Evolutionary conservation across 2,797 vertebrate genomes (phyloP), one percentile per base, ranked within the genome.

Genomic region (Sebastes iracundus): DNA sequence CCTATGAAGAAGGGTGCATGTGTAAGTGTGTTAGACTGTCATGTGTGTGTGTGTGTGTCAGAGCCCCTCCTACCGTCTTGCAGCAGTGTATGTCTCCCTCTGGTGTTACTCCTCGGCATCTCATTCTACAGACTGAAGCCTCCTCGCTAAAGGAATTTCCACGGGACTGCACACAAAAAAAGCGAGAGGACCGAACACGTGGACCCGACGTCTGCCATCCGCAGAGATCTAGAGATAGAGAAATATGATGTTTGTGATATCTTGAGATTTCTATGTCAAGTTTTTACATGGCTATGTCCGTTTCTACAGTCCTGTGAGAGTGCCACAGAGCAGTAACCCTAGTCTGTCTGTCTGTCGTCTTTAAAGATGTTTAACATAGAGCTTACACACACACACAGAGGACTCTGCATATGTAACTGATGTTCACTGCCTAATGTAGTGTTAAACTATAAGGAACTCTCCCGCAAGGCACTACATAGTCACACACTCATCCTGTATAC

Each of bases 181-280:
- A n/a, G 46, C 1, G 7, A 71, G 58, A 68, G 70, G 64, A 72
- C 11, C 6, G 52, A 87, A 72, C 42, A 28, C 6, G 20, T 80
- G 65, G 38, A 81, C 56, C 53, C 1, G 73, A 85, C 74, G n/a
- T 84, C 88, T 88, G 90, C 83, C 74, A 8, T 72, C 67, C 80
- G 86, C 89, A 88, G 90, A 90, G 73, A 88, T 75, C 73, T 90
- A 91, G 90, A 83, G 85, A 84, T 88, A 89, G 87, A 89, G 87
- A 85, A 87, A 78, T 83, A 90, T 65, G 77, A 82, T 90, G 89
- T 94, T 95, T 94, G 92, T 94, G 91, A 94, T 94, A 94, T 92
- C 83, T 91, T 94, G 77, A 93, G 78, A 91, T 95, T 94, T 93
- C 77, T 93, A 91, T 92, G 92, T 95, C 87, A 80, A 82, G 89